These are phyloP conservation scores for Lethenteron reissneri DNA, from an alignment of 2,113 vertebrate species.

Conservation along the genomic window DNA sequence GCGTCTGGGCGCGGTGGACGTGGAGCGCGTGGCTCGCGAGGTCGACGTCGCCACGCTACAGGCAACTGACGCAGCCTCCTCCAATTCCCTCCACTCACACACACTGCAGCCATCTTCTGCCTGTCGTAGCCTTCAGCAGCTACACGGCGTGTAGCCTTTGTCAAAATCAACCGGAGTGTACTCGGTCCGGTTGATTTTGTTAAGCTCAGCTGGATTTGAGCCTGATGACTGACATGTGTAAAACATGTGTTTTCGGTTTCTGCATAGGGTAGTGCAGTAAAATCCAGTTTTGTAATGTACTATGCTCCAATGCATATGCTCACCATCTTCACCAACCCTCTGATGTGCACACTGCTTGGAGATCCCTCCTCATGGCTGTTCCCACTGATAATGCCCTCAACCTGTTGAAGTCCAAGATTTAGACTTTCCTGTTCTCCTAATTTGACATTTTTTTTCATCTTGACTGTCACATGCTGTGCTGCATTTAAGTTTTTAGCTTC, in stretches of 20 bases:
- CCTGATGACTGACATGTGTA: background rate
- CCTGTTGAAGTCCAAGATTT: background rate
- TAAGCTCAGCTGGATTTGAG: background rate
- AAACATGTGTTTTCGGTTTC: background rate
- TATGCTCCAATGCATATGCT: background rate
- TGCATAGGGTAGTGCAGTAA: background rate
- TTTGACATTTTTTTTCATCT: no score
- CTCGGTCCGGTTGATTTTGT: background rate
- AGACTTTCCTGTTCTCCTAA: no score
- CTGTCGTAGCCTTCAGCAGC: background rate
- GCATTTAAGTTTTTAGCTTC: no score
- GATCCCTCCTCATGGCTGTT: background rate
- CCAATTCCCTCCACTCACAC: background rate
- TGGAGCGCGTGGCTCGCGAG: constrained; percentile 46
- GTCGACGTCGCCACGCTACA: constrained; percentile 49
- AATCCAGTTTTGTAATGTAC: background rate
- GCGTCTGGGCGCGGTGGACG: constrained; percentile 52
- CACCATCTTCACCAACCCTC: background rate
- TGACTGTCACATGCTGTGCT: no score
- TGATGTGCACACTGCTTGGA: background rate
- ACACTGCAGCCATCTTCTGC: background rate
- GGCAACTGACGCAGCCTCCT: background rate
- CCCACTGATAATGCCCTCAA: background rate
- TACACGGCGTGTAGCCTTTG: background rate
- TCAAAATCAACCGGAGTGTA: background rate